These are phyloP conservation scores for Trissoscelio sp. DNA, from an alignment of 2,888 invertebrate genomes.

Conservation along the genomic window DNA sequence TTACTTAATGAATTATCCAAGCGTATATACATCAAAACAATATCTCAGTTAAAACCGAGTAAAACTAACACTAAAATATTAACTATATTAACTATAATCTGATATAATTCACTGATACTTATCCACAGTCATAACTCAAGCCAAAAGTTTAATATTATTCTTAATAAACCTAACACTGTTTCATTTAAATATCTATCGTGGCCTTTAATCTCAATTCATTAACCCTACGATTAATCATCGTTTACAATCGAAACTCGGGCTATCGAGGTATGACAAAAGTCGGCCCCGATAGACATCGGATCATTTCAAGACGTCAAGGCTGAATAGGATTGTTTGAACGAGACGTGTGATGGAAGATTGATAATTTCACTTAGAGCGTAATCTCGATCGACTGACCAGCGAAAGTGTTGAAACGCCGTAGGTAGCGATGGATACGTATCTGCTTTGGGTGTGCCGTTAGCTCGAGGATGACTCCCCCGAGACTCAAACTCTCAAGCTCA, in stretches of 20 bases:
- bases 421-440: constrained; percentile 74
- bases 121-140: constrained; percentile 9
- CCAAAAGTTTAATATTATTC: not conserved
- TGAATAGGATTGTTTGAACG: constrained; percentile 41
- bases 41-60: constrained; percentile 3
- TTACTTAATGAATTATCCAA: too few relatives aligned
- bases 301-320: constrained; percentile 39
- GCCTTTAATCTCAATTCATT: constrained; percentile 23
- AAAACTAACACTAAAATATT: constrained; percentile 12
- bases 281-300: constrained; percentile 27
- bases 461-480: constrained; percentile 78
- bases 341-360: constrained; percentile 65
- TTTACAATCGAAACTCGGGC: constrained; percentile 3
- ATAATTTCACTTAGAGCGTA: constrained; percentile 74
- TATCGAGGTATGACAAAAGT: constrained; percentile 18
- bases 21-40: not conserved
- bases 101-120: constrained; percentile 16
- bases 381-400: constrained; percentile 68
- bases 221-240: constrained; percentile 16
- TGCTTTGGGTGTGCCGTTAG: constrained; percentile 79
- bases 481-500: constrained; percentile 80
- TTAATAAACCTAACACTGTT: not conserved
- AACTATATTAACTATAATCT: not conserved
- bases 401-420: constrained; percentile 72
- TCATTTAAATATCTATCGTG: constrained; percentile 10